These are phyloP conservation scores for Agapornis roseicollis DNA, from an alignment of 2,113 vertebrate species.

Conservation along the genomic window DNA sequence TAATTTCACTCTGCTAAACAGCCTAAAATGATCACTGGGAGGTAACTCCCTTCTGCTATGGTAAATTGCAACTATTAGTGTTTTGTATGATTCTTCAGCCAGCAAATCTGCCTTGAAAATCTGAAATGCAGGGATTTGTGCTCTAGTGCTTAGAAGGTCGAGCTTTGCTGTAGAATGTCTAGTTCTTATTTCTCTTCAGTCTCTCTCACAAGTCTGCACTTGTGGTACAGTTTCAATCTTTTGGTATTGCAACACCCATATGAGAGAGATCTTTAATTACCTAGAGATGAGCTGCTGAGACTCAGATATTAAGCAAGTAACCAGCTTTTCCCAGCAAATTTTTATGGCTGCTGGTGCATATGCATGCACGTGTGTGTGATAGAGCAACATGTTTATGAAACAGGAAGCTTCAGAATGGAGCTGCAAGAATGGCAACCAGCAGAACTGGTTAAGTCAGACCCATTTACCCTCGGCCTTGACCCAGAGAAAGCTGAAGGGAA, in stretches of 20 bases:
- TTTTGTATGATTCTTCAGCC: neutral
- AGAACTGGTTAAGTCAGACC: neutral
- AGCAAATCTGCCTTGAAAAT: neutral
- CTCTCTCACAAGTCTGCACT: neutral
- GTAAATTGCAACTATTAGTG: neutral
- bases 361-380: neutral
- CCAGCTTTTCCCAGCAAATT: neutral
- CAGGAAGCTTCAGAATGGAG: neutral
- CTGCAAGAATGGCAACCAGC: neutral
- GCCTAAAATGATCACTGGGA: neutral
- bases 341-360: neutral
- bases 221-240: slow-evolving; percentile 6
- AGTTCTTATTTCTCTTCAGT: neutral
- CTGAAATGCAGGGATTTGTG: neutral
- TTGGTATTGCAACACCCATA: neutral
- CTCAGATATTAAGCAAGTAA: neutral
- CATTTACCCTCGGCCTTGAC: neutral
- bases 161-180: neutral
- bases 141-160: neutral
- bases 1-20: neutral
- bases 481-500: neutral
- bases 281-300: neutral
- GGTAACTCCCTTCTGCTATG: neutral
- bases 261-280: neutral
- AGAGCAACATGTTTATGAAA: neutral